Base-by-base conservation (phyloP, 2,797 vertebrate species). In the Manis pentadactyla region DNA sequence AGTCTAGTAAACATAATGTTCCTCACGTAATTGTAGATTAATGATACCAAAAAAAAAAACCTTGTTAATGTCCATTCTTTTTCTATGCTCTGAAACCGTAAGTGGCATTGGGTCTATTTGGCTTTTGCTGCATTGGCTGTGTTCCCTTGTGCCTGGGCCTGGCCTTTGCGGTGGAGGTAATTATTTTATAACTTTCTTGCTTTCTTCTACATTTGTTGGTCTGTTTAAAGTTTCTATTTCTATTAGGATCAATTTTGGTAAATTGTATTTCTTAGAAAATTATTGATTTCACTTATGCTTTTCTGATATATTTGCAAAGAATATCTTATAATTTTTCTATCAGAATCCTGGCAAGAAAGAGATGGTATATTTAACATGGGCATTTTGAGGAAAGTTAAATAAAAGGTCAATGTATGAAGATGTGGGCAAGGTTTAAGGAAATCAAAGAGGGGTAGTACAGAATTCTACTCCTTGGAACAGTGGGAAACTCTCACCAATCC, bases 211-310 rank as follows among this genome's bases (percentile, higher is more conserved):
- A 63, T 57, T 63, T 51, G n/a, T 75, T 85, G 13, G 25, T 92
- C 12, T 77, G 42, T 75, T 75, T 18, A 61, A 82, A 63, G 14
- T 69, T 66, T 66, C n/a, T 68, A 15, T 89, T 68, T 84, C 46
- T 59, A 42, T 88, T 63, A 71, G 10, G 8, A 75, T 85, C 23
- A 57, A 39, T 84, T 91, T 91, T 61, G 49, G 37, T 68, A 89
- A 81, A 78, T 71, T 78, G 31, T 51, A 69, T 77, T 71, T 88
- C 11, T 79, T 39, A 88, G 23, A 88, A 94, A 63, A 97, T 53
- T 51, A 53, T 25, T 25, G 73, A 10, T 57, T 78, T 94, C 23
- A 31, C 51, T 49, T 86, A 12, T 59, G 17, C 69, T 74, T 93
- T 88, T 71, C 37, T 88, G 34, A 82, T 77, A 51, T 55, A 34